Percentiles rank a stretch among this genome's conserved stretches.
Evolutionary conservation across 2,797 vertebrate genomes (phyloP).

Genomic region (Melanotaenia pygmaea): DNA sequence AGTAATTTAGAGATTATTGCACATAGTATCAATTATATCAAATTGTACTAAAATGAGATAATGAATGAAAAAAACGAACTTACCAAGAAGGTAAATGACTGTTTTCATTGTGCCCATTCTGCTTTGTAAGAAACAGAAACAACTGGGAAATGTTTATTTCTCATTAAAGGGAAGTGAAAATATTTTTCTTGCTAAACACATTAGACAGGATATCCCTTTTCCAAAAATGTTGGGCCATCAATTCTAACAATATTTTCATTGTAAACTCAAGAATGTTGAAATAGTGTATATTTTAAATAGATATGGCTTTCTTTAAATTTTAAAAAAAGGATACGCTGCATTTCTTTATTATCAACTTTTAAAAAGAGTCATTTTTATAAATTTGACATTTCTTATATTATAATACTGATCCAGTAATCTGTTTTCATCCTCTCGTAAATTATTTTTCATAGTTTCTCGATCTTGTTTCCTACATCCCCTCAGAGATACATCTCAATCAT

Average conservation of each 20-base stretch:
- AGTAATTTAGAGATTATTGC: background rate
- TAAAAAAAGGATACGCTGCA: background rate
- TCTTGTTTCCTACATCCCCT: no score
- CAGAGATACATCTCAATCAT: no score
- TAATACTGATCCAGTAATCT: no score
- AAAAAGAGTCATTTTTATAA: no score
- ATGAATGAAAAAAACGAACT: slow-evolving; percentile 43
- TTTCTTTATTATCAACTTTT: background rate
- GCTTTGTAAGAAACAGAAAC: background rate
- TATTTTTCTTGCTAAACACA: background rate
- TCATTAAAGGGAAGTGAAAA: slow-evolving; percentile 60
- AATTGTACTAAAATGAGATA: background rate
- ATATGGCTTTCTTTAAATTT: background rate
- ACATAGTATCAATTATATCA: background rate
- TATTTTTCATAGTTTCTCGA: no score
- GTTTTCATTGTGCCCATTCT: slow-evolving; percentile 54
- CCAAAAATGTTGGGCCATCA: background rate
- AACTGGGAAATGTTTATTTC: slow-evolving; percentile 17
- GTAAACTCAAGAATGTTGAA: background rate
- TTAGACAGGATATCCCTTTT: slow-evolving; percentile 34
- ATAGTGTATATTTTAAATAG: background rate
- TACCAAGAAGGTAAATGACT: slow-evolving; percentile 58
- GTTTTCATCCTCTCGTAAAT: no score
- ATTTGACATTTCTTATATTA: no score
- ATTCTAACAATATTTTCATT: background rate